Base-by-base conservation (phyloP, 92 coral and sea anemone genomes). In the Phenganax subtilis region DNA sequence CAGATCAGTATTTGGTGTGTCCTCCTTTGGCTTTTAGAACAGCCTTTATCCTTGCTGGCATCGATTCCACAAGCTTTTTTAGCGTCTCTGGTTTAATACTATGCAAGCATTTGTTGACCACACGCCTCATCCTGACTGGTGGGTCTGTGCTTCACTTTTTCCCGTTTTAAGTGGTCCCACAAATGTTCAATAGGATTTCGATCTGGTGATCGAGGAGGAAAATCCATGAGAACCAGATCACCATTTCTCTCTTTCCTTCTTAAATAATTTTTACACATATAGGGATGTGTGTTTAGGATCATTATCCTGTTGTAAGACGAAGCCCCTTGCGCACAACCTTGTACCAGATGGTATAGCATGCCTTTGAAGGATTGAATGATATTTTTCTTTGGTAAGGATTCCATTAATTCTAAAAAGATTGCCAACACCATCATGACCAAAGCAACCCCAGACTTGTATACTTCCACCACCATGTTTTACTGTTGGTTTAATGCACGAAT, bases 151-250 rank as follows among this genome's bases (percentile, higher is more conserved):
- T 31, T 72, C 16, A 72, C 77, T 72, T 72, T 72, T 57, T 72
- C 58, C 51, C 57, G 77, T 52, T 72, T 72, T 37, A 72, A 72
- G 47, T 72, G 57, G 7, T 72, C 77, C 77, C 57, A 72, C 51
- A 72, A 72, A 72, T 54, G 44, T 51, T 66, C 51, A 9, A 66
- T 47, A 6, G 57, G 77, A 72, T 72, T 72, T 51, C 3, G 77
- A 0, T 72, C 77, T 2, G 57, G 77, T 37, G 77, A 72, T 12
- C 47, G 58, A 51, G 77, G 77, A 5, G 57, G 77, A 72, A 72
- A 72, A 72, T 47, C 53, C 77, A 72, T 72, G 12, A 72, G 30
- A 14, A 47, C 77, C 77, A 72, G 57, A 72, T 72, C 57, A 14
- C 77, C 77, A 37, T 72, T 72, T 17, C 51, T 29, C 57, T 72